phyloP scores from a whole-genome alignment of 1,140 invertebrate species.

The Saccostrea glomerata region DNA sequence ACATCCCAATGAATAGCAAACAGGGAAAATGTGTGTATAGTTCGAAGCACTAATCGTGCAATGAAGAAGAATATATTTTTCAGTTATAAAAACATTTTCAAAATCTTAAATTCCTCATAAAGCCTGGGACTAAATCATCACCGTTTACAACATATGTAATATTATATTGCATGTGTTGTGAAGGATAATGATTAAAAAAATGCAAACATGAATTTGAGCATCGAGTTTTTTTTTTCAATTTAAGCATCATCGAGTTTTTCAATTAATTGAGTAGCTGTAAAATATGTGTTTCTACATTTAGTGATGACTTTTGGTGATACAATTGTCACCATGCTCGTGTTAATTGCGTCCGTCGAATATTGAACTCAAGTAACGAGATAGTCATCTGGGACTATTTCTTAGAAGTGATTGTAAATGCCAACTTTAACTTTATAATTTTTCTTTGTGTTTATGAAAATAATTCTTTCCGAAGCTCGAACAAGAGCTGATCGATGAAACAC shows the following conservation, averaged over 20 bases:
- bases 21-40: no score
- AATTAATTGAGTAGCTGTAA: not conserved
- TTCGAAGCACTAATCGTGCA: no score
- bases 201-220: not conserved
- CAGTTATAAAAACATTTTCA: no score
- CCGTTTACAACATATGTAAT: no score
- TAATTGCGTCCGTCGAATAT: not conserved
- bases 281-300: not conserved
- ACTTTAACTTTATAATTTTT: conserved; percentile 28
- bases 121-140: no score
- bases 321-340: not conserved
- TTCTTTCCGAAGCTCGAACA: not conserved
- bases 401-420: conserved; percentile 25
- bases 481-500: not conserved
- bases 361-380: conserved; percentile 28
- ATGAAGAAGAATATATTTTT: no score
- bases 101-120: no score
- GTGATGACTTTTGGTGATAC: conserved; percentile 7
- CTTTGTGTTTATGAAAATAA: conserved; percentile 37
- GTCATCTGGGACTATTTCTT: conserved; percentile 16
- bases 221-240: not conserved
- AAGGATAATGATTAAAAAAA: not conserved
- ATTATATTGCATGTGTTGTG: not conserved
- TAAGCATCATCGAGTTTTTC: not conserved
- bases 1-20: no score